A percentile compares a stretch with the other conserved stretches of the same genome.
These are phyloP conservation scores for Oscheius sp. DNA, from an alignment of 2,888 invertebrate species.

Conservation along the genomic window DNA sequence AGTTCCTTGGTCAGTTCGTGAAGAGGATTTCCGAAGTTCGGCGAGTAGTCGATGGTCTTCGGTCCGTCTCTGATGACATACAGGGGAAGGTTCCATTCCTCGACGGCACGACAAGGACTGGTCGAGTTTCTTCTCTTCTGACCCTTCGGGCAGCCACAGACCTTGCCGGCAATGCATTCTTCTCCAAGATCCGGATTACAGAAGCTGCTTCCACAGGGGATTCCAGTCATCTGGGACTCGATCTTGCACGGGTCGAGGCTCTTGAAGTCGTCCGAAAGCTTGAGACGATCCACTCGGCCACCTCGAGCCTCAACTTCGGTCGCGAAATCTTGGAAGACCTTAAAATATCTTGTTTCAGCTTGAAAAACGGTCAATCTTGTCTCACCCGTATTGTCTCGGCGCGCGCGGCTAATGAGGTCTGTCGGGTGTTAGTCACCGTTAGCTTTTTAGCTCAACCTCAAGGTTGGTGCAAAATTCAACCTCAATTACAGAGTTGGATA, in stretches of 20 bases:
- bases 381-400: no score
- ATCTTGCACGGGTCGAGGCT: constrained; percentile 60
- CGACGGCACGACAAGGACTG: constrained; percentile 62
- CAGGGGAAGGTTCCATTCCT: constrained; percentile 63
- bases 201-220: constrained; percentile 60
- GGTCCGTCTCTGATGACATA: constrained; percentile 62
- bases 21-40: constrained; percentile 54
- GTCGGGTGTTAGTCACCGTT: no score
- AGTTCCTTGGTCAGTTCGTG: constrained; percentile 53
- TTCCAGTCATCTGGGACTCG: constrained; percentile 46
- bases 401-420: no score
- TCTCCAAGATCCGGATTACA: constrained; percentile 70
- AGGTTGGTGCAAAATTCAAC: no score
- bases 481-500: no score
- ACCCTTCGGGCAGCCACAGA: constrained; percentile 68
- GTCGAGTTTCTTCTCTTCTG: constrained; percentile 59
- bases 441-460: no score
- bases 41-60: constrained; percentile 53
- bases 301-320: constrained; percentile 51
- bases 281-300: constrained; percentile 54
- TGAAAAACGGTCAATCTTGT: not conserved
- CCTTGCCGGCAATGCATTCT: constrained; percentile 66
- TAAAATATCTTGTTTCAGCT: constrained; percentile 4
- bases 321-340: constrained; percentile 54
- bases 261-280: constrained; percentile 56